phyloP scores from a whole-genome alignment of 2,797 vertebrate species.

The Coregonus sp. region DNA sequence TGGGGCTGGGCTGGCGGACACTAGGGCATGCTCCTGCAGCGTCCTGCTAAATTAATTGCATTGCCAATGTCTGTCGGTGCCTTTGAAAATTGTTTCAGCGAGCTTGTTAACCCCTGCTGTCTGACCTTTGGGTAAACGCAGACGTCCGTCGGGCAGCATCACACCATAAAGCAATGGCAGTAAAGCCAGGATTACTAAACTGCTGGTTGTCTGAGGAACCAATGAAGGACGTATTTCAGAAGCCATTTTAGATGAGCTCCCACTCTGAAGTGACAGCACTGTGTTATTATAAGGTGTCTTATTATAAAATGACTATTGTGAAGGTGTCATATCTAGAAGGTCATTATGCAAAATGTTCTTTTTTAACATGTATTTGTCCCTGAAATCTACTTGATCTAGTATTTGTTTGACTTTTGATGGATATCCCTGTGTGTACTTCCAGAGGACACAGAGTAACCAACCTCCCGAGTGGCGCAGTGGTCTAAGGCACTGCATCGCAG shows the following conservation, averaged over 20 bases:
- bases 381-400: background rate
- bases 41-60: slow-evolving; percentile 21
- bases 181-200: slow-evolving; percentile 36
- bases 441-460: background rate
- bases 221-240: slow-evolving; percentile 36
- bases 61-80: slow-evolving; percentile 9
- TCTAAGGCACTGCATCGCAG: too few relatives aligned
- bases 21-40: slow-evolving; percentile 19
- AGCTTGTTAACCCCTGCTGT: slow-evolving; percentile 39
- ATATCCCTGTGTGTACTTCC: background rate
- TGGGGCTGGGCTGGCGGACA: slow-evolving; percentile 8
- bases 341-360: background rate
- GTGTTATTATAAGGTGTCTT: slow-evolving; percentile 31
- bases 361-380: background rate
- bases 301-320: slow-evolving; percentile 37
- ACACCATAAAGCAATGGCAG: slow-evolving; percentile 40
- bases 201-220: slow-evolving; percentile 16
- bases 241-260: slow-evolving; percentile 39
- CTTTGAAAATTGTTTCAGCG: slow-evolving; percentile 32
- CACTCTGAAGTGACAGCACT: slow-evolving; percentile 36
- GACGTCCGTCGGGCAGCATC: slow-evolving; percentile 31
- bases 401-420: slow-evolving; percentile 9
- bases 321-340: slow-evolving; percentile 19
- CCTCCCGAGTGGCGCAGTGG: too few relatives aligned
- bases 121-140: slow-evolving; percentile 1